Evolutionary conservation across 2,888 invertebrate species (phyloP), one percentile per base, ranked within the genome.

Genomic region (Ditula angustiorana): DNA sequence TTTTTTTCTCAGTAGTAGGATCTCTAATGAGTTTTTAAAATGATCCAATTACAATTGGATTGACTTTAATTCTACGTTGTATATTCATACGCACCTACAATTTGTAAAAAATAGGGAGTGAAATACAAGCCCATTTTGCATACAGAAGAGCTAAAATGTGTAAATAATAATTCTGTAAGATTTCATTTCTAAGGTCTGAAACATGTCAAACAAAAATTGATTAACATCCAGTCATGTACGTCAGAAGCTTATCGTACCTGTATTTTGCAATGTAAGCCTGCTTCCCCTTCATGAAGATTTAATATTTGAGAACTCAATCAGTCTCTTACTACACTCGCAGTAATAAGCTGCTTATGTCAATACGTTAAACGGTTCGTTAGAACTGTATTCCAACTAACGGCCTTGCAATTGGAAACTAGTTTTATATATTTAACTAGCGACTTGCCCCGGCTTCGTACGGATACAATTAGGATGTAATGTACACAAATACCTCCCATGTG

Each of bases 281-380:
- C 5, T 33, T n/a, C 37, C 16, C 5, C n/a, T 24, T 13, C 8
- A 56, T 41, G 41, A 35, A 52, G 30, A 19, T 35, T 53, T 46
- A 53, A 61, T 46, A 46, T 61, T 61, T 46, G 53, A 33, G 19
- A 35, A 61, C 44, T 33, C 33, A 53, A 61, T 62, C 49, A 23
- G 23, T 53, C 37, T 56, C 26, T 46, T 21, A 53, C 49, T 7
- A 16, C 19, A 30, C 35, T 47, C 10, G 23, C 33, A 10, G 53
- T 35, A 53, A 37, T 65, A 37, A 52, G 44, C 47, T 23, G 30
- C 30, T 16, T 59, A 4, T 53, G 53, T 64, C 58, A 59, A 64
- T 35, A 62, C 41, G 37, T 28, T n/a, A 49, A 78, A 76, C 73
- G 73, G 73, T 75, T 75, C 72, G 56, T 57, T 62, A 57, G 28